Evolutionary conservation across 2,888 invertebrate species (phyloP), one percentile per base, ranked within the genome.

Genomic region (Malthinus flaveolus): DNA sequence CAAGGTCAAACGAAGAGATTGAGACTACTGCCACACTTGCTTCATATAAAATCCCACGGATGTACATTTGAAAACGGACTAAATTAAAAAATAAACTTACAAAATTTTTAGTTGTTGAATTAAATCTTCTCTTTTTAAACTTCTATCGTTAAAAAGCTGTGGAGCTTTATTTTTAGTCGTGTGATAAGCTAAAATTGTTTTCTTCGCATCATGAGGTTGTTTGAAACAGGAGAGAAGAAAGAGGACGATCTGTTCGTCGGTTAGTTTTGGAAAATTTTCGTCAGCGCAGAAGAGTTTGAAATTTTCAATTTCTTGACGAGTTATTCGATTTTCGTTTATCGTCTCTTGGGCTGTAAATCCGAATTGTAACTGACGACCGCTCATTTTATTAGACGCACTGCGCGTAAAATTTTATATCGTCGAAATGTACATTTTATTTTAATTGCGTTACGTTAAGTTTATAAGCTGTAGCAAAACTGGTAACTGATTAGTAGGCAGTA

Each of bases 181-280:
- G 71, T 85, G 88, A 76, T 85, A 88, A 57, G 81, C 81, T 64
- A 82, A 80, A 66, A 89, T 85, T 66, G 88, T 88, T n/a, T 73
- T 77, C 71, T 85, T 84, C 0, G 84, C 84, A 49, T 81, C 81
- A 9, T 84, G 84, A 66, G 84, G 68, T 36, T 85, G 79, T 54
- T 82, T 85, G 59, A 85, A 82, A 73, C 88, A 88, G 46, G 88
- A 87, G 68, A 87, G 82, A 10, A 57, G 39, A 71, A 89, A 89
- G 39, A 87, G 74, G 32, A 85, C 81, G 52, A 88, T 78, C 73
- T 87, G 87, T 74, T 87, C 85, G 64, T 85, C 82, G 32, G 82
- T 82, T 68, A 71, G 61, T 64, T 60, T 47, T 0, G 78, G 78
- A 31, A 76, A n/a, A 5, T 37, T n/a, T 69, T 63, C 15, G 64